Evolutionary conservation across 1,140 invertebrate species (phyloP).

Genomic region (Pseudomyrmex concolor): DNA sequence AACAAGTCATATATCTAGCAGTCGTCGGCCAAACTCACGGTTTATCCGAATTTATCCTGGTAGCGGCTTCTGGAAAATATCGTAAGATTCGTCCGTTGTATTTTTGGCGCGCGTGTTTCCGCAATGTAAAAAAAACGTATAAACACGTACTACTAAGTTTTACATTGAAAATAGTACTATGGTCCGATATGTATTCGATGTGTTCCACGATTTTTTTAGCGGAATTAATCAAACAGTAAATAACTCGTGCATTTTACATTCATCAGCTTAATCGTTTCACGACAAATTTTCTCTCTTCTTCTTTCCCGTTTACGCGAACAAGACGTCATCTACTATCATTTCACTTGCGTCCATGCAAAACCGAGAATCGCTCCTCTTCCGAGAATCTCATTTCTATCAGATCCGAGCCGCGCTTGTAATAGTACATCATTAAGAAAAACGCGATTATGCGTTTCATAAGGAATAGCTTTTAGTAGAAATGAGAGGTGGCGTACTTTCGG

Average conservation of each 20-base stretch:
- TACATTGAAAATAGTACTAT: no score
- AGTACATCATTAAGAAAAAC: constrained; percentile 13
- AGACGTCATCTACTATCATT: no score
- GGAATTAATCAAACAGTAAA: no score
- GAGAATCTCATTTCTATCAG: neutral
- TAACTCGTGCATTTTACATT: neutral
- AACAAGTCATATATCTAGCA: constrained; percentile 74
- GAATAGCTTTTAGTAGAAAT: constrained; percentile 45
- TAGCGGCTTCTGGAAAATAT: constrained; percentile 52
- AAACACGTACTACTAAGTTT: no score
- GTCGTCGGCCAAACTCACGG: constrained; percentile 41
- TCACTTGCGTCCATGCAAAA: neutral
- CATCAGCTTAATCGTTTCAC: no score
- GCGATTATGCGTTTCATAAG: constrained; percentile 40
- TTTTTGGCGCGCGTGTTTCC: neutral
- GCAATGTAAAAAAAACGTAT: no score
- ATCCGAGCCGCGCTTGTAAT: constrained; percentile 16
- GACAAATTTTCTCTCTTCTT: no score
- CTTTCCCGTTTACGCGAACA: no score
- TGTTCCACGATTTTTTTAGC: no score
- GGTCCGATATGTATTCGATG: no score
- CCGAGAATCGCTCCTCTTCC: neutral
- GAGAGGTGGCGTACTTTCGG: constrained; percentile 43
- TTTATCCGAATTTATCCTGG: constrained; percentile 67
- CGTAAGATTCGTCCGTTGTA: neutral